Base-by-base conservation (phyloP, 2,797 vertebrate species). In the Centropyge bicolor region DNA sequence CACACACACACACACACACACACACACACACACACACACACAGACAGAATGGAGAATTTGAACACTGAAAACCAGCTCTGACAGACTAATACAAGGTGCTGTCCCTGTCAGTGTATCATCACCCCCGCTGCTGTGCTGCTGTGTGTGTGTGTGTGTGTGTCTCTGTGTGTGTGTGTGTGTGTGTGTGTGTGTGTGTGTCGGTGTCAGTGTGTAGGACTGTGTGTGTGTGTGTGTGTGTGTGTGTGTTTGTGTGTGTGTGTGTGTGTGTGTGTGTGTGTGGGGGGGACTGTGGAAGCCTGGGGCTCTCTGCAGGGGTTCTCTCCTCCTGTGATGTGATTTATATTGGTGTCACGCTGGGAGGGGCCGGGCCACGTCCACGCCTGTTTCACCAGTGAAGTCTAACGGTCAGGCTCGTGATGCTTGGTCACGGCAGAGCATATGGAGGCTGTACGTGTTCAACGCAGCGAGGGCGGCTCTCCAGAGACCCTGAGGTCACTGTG, bases 301-400 rank as follows among this genome's bases (percentile, higher is more conserved):
- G 12, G 48, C 22, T 64, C 79, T 74, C 70, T 16, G 55, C 41
- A 19, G 81, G 67, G 19, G 19, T 22, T 35, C 16, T 14, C 54
- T 61, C 68, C 51, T 64, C 70, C 74, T 72, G n/a, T 13, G 46
- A 59, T 65, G 43, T 41, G 54, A 77, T 76, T 72, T 38, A 27
- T 46, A 70, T 64, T 5, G 43, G 46, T 66, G 48, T 14, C 81
- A n/a, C 38, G 80, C 70, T 79, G 78, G 3, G 75, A 72, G 6
- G 52, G 24, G 41, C 71, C 0, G 0, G 24, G 61, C 27, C 7
- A 12, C 6, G 31, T 55, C 17, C 0, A 1, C 36, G 2, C 8
- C 51, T 4, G 52, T 57, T 64, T 24, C 46, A 27, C 20, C 1
- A 38, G 64, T 48, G 27, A 51, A 62, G 70, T 73, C 57, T 9